Evolutionary conservation across 2,888 invertebrate genomes (phyloP).

Genomic region (Platycnemis pennipes): DNA sequence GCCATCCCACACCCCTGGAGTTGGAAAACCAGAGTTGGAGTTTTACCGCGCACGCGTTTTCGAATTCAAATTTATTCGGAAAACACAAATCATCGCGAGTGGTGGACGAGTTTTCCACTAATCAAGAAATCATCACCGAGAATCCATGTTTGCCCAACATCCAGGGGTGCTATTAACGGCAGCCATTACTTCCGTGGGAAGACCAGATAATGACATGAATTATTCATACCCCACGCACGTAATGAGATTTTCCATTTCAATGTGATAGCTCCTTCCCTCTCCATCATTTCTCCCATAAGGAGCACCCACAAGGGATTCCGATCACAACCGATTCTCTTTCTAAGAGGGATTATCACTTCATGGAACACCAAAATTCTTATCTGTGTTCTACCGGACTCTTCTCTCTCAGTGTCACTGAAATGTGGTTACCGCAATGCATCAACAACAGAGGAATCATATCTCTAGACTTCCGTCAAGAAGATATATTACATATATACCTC

Average conservation of each 20-base stretch:
- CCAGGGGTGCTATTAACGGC: background rate
- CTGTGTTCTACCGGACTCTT: too few species aligned
- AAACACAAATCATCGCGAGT: background rate
- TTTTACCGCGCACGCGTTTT: background rate
- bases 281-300: background rate
- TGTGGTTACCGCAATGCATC: too few species aligned
- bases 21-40: background rate
- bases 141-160: background rate
- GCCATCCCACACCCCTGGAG: background rate
- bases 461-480: too few species aligned
- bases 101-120: background rate
- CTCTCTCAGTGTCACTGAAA: too few species aligned
- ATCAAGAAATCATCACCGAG: background rate
- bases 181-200: background rate
- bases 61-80: background rate
- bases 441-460: too few species aligned
- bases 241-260: background rate
- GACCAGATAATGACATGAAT: background rate
- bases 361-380: too few species aligned
- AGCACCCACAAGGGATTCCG: background rate
- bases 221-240: background rate
- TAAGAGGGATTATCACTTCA: too few species aligned
- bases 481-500: too few species aligned
- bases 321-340: too few species aligned
- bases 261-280: background rate